A percentile compares a stretch with the other conserved stretches of the same genome.
Conservation (phyloP, 2,113 vertebrate genomes). For the Monopterus albus region DNA sequence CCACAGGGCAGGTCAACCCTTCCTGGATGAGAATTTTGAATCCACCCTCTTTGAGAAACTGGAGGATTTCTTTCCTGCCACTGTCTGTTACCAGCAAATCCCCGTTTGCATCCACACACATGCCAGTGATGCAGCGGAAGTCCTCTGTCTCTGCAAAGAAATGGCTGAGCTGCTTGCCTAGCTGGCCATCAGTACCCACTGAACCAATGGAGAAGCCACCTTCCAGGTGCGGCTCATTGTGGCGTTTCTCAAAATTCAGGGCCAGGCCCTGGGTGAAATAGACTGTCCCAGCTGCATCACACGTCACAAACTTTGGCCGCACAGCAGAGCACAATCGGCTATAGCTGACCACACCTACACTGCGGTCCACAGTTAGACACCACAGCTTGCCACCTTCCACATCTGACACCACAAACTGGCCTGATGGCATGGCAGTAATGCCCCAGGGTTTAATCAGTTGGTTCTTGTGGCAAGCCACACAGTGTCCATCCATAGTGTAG, state of each 20-base stretch:
- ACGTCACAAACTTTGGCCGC: slow-evolving; percentile 96
- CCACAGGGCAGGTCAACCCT: slow-evolving; percentile 92
- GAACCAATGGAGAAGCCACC: slow-evolving; percentile 97
- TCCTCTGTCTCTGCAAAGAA: slow-evolving; percentile 97
- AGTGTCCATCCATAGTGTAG: slow-evolving; percentile 94
- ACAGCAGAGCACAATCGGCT: slow-evolving; percentile 93
- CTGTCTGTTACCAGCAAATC: slow-evolving; percentile 96
- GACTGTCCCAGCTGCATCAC: slow-evolving; percentile 91
- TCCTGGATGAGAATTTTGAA: slow-evolving; percentile 93
- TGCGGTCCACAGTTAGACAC: slow-evolving; percentile 94
- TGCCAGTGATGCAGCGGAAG: slow-evolving; percentile 98
- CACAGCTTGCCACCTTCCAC: slow-evolving; percentile 97
- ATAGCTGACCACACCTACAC: slow-evolving; percentile 92
- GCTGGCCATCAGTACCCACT: slow-evolving; percentile 90
- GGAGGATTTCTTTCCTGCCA: slow-evolving; percentile 94
- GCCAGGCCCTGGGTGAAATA: slow-evolving; percentile 97
- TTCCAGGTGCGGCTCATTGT: slow-evolving; percentile 94
- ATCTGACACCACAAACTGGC: slow-evolving; percentile 96
- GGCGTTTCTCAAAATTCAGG: slow-evolving; percentile 93
- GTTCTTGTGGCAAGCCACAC: slow-evolving; percentile 93
- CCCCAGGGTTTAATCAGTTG: slow-evolving; percentile 98
- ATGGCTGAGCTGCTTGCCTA: slow-evolving; percentile 95
- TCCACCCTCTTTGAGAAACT: slow-evolving; percentile 96
- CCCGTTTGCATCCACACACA: slow-evolving; percentile 94
- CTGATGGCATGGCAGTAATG: slow-evolving; percentile 91